These are phyloP conservation scores for Timema cristinae DNA, from an alignment of 2,888 invertebrate genomes.

Conservation along the genomic window DNA sequence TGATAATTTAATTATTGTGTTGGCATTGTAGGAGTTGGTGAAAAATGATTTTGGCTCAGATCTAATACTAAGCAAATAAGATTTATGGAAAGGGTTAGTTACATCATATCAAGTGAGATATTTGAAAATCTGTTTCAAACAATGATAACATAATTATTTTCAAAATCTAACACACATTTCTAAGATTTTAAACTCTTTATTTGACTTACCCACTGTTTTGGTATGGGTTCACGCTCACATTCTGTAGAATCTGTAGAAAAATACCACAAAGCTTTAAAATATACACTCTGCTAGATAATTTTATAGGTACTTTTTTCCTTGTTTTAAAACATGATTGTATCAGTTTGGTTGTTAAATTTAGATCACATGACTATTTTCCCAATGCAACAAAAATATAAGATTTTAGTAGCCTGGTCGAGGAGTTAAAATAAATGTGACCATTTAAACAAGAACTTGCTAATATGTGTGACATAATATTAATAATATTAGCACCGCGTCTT, in stretches of 20 bases:
- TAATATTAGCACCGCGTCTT: too few species aligned
- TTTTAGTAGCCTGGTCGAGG: too few species aligned
- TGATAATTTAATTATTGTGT: too few species aligned
- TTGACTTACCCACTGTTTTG: background rate
- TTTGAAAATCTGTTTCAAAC: background rate
- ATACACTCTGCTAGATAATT: too few species aligned
- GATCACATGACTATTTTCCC: too few species aligned
- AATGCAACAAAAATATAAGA: too few species aligned
- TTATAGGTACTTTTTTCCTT: too few species aligned
- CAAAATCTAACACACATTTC: background rate
- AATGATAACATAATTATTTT: background rate
- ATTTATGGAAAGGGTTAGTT: background rate
- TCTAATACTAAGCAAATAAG: background rate
- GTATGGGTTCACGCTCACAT: background rate
- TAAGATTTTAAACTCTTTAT: background rate
- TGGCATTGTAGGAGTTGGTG: background rate
- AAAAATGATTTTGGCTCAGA: background rate
- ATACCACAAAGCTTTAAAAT: background rate
- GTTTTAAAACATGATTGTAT: too few species aligned
- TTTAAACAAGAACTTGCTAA: too few species aligned
- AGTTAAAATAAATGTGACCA: too few species aligned
- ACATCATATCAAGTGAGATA: background rate
- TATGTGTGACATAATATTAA: too few species aligned
- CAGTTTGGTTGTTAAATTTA: too few species aligned
- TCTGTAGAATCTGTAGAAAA: conserved; percentile 4